These are phyloP conservation scores for Notothenia rossii DNA, from an alignment of 2,113 vertebrate genomes.

Conservation along the genomic window DNA sequence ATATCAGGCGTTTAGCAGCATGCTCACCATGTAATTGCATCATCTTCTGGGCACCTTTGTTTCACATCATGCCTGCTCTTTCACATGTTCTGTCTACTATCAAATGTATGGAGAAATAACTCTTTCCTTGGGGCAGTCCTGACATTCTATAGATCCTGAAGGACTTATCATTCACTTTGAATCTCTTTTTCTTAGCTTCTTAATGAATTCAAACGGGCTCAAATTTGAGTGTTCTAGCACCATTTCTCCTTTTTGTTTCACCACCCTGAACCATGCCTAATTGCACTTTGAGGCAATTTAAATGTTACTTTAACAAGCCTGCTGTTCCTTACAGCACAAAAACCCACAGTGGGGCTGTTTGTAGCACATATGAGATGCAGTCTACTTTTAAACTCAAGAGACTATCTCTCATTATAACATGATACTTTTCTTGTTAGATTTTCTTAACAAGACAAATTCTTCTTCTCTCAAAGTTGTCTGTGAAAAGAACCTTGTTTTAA, in stretches of 20 bases:
- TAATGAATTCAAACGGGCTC: neutral
- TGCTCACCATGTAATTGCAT: neutral
- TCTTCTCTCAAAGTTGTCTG: conserved; percentile 14
- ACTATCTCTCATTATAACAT: conserved; percentile 31
- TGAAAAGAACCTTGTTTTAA: neutral
- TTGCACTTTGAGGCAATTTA: conserved; percentile 50
- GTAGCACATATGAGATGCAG: neutral
- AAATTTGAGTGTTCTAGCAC: neutral
- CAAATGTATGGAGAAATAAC: too few species aligned
- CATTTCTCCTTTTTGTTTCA: conserved; percentile 7
- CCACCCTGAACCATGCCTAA: conserved; percentile 35
- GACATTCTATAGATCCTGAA: conserved; percentile 11
- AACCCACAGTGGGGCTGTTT: conserved; percentile 31
- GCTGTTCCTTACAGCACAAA: conserved; percentile 38
- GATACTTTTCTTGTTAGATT: conserved; percentile 23
- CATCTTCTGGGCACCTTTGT: neutral
- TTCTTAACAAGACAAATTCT: conserved; percentile 26
- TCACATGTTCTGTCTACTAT: too few species aligned
- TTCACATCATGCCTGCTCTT: neutral
- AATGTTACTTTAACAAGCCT: conserved; percentile 58
- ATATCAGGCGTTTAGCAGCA: too few species aligned
- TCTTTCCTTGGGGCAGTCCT: neutral
- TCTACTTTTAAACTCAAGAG: conserved; percentile 39
- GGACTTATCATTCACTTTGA: conserved; percentile 6
- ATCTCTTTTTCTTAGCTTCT: too few species aligned